Conservation (phyloP, 2,797 vertebrate genomes). For the Sebastes kiyomatsui region DNA sequence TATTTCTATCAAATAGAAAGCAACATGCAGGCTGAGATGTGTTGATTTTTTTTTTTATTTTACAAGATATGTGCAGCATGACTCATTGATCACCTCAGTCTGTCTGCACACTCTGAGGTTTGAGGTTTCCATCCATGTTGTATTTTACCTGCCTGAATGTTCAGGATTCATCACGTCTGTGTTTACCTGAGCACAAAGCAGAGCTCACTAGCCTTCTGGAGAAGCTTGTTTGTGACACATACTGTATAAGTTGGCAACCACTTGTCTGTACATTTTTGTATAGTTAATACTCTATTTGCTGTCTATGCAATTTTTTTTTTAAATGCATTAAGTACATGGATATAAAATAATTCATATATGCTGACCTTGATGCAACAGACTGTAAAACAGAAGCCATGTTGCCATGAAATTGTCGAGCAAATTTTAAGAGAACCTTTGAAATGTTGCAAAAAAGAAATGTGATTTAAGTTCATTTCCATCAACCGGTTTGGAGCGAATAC, state of each 20-base stretch:
- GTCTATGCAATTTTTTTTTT: neutral
- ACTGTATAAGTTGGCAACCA: neutral
- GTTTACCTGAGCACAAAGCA: conserved; percentile 7
- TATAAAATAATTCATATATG: neutral
- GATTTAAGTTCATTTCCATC: neutral
- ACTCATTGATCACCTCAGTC: neutral
- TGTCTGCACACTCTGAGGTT: neutral
- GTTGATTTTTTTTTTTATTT: neutral
- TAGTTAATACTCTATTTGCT: neutral
- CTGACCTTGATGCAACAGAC: neutral
- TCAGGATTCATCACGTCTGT: neutral
- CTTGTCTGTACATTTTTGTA: neutral
- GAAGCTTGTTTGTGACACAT: neutral
- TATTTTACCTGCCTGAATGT: neutral
- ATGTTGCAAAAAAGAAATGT: neutral
- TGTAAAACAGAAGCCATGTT: neutral
- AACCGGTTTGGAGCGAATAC: neutral
- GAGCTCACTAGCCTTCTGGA: conserved; percentile 5
- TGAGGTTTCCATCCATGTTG: neutral
- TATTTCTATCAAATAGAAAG: neutral
- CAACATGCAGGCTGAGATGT: neutral
- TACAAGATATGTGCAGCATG: neutral
- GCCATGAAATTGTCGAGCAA: too few relatives aligned
- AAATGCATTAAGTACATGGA: neutral
- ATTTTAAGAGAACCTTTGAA: neutral